Conservation (phyloP, 1,140 invertebrate genomes). For the Cydia amplana region DNA sequence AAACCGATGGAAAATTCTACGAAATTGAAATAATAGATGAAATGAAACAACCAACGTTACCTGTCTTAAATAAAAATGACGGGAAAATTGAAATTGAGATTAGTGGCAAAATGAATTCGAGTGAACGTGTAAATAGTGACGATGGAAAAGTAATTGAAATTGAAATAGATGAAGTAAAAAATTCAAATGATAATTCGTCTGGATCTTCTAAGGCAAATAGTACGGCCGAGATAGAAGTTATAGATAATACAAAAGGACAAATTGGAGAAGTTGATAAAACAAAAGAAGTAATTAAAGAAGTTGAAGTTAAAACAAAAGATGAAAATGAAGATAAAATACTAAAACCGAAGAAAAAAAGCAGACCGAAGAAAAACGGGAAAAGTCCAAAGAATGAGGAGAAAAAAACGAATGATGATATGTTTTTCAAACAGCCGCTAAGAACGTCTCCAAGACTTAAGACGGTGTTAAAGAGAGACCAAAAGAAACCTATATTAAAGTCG, state of each 20-base stretch:
- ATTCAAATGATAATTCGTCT: background rate
- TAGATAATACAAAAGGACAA: background rate
- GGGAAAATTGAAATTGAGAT: background rate
- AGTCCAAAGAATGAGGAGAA: background rate
- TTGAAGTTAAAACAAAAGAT: background rate
- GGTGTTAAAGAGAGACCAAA: background rate
- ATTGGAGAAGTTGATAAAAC: background rate
- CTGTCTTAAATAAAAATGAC: background rate
- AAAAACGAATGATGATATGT: background rate
- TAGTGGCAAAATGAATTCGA: background rate
- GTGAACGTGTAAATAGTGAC: background rate
- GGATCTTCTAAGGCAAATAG: no score
- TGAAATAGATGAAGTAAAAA: background rate
- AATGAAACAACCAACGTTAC: slow-evolving; percentile 3
- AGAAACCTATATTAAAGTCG: slow-evolving; percentile 8
- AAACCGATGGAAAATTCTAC: background rate
- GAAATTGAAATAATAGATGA: slow-evolving; percentile 22
- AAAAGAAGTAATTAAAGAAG: background rate
- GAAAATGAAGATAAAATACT: background rate
- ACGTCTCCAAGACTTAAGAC: background rate
- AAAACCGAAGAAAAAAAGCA: background rate
- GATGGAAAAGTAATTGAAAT: background rate
- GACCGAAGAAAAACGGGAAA: slow-evolving; percentile 6
- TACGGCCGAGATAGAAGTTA: background rate
- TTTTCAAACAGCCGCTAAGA: background rate